Base-by-base conservation (phyloP, 2,888 invertebrate genomes). In the Anorthoa munda region DNA sequence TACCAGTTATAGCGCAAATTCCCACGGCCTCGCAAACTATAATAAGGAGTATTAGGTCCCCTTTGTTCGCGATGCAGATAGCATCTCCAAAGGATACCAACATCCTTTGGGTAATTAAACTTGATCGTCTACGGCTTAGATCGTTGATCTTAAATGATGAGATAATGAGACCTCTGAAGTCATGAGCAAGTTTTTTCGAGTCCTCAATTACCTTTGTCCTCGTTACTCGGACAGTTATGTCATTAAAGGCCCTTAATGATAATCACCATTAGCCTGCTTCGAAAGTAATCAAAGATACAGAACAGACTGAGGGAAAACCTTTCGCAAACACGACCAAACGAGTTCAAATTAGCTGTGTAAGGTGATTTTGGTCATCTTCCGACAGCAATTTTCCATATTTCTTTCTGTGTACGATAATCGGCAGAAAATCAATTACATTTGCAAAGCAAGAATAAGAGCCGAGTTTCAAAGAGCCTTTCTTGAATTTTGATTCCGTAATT, bases 51-150 rank as follows among this genome's bases (percentile, higher is more conserved):
- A 72, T 77, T 72, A 69, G 17, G 31, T 75, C 50, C 17, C 66
- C 79, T 80, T 84, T 80, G 74, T 82, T 80, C 77, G 46, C 50
- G 50, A 63, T 70, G 60, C 51, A 72, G 70, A 80, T 80, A 75
- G n/a, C 59, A 75, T 82, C 78, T 71, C 58, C 58, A 72, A 83
- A 86, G 77, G 79, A 82, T 82, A 70, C 45, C 31, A 84, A 58
- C 68, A 76, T 76, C 66, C 66, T 69, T 69, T 12, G 60, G 66
- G 72, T 78, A 82, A 72, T 84, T 81, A 71, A 73, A 70, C 66
- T 61, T 58, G 53, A 75, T 72, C 66, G 66, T 69, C 68, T 70
- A 53, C 53, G 59, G 67, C 70, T 83, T 65, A 69, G 68, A 72
- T 51, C 59, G 66, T 66, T 72, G 63, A 72, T 70, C 75, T 75